Base-by-base conservation (phyloP, 1,140 invertebrate genomes). In the Oedothorax gibbosus region DNA sequence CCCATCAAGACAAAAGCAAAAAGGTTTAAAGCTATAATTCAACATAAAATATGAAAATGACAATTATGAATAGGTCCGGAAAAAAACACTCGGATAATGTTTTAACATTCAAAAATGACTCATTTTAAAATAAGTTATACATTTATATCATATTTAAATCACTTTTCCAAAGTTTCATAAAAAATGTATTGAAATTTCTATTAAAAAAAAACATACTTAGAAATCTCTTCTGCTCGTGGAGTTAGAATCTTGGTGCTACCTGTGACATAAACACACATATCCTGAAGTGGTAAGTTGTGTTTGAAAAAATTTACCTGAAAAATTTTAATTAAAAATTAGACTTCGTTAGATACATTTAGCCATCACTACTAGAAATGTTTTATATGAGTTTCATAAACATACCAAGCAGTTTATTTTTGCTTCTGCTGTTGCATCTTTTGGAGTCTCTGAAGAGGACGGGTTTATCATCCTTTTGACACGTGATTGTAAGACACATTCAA, bases 181-280 rank as follows among this genome's bases (percentile, higher is more conserved):
- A 35, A 35, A 35, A 35, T 2, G 5, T 2, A 35, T 35, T 69
- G 7, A 69, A 49, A n/a, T 69, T 69, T 2, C 14, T 2, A 69
- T n/a, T 12, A 21, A 69, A 69, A 14, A 77, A 62, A 20, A 21
- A 76, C 86, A 80, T 87, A 89, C 89, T 85, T 87, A 87, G 89
- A 90, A 18, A 90, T 88, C 54, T 86, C 85, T 73, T 84, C 66
- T n/a, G 87, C 71, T 75, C 87, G 72, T 12, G 57, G 78, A 53
- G 79, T 65, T 57, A 71, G 65, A 15, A 87, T 20, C 49, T 86
- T 86, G 56, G 87, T 88, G 50, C 88, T 87, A 7, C 89, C 90
- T 54, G 88, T 69, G n/a, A 90, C 87, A 87, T 90, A 90, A 0
- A 90, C 87, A 88, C 89, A 89, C 4, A 86, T 66, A 49, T 88